Base-by-base conservation (phyloP, 2,888 invertebrate species). In the Eristalis pertinax region DNA sequence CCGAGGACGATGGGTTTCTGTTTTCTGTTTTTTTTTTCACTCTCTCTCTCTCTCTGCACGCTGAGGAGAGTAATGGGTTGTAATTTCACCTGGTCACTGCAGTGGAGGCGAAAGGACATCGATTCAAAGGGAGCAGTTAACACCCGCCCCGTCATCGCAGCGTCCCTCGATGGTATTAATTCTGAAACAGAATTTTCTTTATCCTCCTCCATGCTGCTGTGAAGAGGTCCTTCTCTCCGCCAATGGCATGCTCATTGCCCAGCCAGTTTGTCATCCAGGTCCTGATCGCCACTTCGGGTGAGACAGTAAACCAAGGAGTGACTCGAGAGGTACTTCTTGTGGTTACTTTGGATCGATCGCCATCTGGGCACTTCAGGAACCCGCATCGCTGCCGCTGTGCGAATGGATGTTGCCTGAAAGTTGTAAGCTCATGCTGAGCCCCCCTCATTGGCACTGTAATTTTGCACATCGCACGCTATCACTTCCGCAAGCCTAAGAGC, bases 51-150 rank as follows among this genome's bases (percentile, higher is more conserved):
- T 62, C 32, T 43, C 5, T 62, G 63, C 50, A 22, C 64, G 35
- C n/a, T 50, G 13, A 38, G 38, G 58, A 70, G 65, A 79, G 65
- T 79, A 84, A 84, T 84, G 74, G 60, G 15, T 43, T 62, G 79
- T 75, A 75, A 84, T 84, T 79, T 75, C 69, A 79, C 74, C 84
- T 84, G 80, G 74, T 74, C 79, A 43, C 15, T 29, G 15, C 60
- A 24, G 26, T 13, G 56, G 68, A 63, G 73, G 38, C 24, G 62
- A 69, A 43, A 73, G 35, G 15, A 69, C 73, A 74, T 78, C 67
- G 43, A 79, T 84, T 70, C 43, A 19, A 26, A 24, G 58, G 43
- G 24, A 32, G 32, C 32, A 32, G 32, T 32, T 32, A 32, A 32
- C 32, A 10, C 32, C 32, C 32, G 10, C 13, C 38, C 10, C 43